Base-by-base conservation (phyloP, 2,113 vertebrate genomes). In the Psilopsiagon aurifrons region DNA sequence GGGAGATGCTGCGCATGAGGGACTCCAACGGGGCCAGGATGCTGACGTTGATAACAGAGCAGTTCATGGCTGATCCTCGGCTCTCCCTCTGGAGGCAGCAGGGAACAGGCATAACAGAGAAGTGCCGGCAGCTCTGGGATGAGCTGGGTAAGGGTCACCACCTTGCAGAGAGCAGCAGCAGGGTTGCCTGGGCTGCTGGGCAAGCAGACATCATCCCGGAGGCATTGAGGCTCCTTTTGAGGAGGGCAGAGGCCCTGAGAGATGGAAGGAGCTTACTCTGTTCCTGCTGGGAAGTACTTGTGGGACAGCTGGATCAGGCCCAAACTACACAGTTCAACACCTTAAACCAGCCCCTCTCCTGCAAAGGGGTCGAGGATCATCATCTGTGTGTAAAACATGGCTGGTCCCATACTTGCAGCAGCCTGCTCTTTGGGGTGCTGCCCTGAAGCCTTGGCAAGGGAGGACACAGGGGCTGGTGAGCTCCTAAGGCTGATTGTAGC, bases 1-100 rank as follows among this genome's bases (percentile, higher is more conserved):
- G 99, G 80, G 99, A 99, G 98, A 99, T 99, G 99, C 98, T 99
- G 69, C 98, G 99, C 81, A 99, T 99, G 99, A 98, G 99, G 90
- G 99, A 99, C 98, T 99, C 99, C 67, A 99, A 99, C 0, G 99
- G 99, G 35, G 99, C 99, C 83, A 98, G 99, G 88, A 99, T 99
- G 99, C 98, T 99, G 95, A 99, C 99, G 0, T 75, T 99, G 91
- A 99, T 99, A 95, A 99, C 99, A 0, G 99, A 99, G 84, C 99
- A 99, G 97, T 99, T 99, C 83, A 99, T 99, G 99, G 99, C 99
- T 0, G 99, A 99, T 90, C 99, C 99, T 28, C 99, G 99, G 25
- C 98, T 99, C 95, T 99, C 99, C 33, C 98, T 99, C 83, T 99
- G 99, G 99, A 98, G 99, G 92, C 99, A 99, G 94, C 99, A 99